Conservation (phyloP, 2,113 vertebrate genomes). For the Mobula hypostoma region DNA sequence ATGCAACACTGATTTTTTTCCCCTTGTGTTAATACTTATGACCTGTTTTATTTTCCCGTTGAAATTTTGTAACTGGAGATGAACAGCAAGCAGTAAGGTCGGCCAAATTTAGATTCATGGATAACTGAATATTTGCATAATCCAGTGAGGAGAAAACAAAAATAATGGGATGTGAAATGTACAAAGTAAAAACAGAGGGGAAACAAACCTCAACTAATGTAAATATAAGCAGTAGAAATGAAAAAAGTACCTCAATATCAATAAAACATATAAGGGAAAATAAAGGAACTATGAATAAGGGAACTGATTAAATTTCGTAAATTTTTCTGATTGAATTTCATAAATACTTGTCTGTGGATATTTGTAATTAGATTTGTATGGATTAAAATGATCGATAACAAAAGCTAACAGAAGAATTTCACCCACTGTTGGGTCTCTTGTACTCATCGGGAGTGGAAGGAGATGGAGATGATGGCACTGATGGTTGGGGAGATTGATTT, state of each 20-base stretch:
- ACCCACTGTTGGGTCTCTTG: too few species aligned
- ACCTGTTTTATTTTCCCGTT: not conserved
- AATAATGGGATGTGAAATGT: not conserved
- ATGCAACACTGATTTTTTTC: not conserved
- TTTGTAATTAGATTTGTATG: too few species aligned
- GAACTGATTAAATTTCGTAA: too few species aligned
- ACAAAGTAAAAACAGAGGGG: not conserved
- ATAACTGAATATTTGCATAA: not conserved
- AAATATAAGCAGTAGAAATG: not conserved
- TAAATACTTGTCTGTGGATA: too few species aligned
- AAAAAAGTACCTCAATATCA: not conserved
- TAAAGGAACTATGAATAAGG: not conserved
- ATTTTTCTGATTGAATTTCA: too few species aligned
- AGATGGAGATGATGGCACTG: too few species aligned
- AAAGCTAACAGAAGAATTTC: too few species aligned
- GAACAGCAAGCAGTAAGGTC: not conserved
- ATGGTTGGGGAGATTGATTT: too few species aligned
- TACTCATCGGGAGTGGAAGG: too few species aligned
- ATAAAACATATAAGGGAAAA: not conserved
- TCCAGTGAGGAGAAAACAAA: not conserved
- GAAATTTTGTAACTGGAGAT: not conserved
- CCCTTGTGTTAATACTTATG: not conserved
- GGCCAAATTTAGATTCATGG: not conserved
- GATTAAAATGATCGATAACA: too few species aligned
- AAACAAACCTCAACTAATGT: not conserved